Evolutionary conservation across 2,113 vertebrate species (phyloP).

Genomic region (Nyctibius bracteatus): DNA sequence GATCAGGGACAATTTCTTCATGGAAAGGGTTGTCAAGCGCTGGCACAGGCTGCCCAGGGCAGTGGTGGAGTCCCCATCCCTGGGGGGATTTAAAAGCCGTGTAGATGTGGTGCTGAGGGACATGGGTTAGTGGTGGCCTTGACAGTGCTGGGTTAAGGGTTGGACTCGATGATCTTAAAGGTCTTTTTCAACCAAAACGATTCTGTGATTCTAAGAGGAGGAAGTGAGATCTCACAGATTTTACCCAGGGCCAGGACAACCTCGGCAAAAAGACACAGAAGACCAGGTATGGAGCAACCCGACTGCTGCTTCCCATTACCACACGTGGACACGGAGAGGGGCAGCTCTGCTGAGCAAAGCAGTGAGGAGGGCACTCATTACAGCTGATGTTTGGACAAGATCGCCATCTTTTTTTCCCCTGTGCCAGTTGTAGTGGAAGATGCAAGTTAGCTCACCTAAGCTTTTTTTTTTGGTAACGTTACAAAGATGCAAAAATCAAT

Average conservation of each 20-base stretch:
- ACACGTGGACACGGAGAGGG: background rate
- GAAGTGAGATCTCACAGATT: background rate
- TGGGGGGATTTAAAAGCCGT: too few relatives aligned
- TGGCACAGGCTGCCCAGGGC: too few relatives aligned
- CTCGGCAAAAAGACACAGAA: background rate
- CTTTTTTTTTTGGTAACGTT: rapidly evolving
- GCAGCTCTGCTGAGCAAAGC: background rate
- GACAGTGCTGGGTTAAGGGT: too few relatives aligned
- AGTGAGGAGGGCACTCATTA: background rate
- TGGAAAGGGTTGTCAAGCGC: too few relatives aligned
- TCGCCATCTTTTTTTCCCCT: rapidly evolving
- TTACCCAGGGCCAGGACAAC: background rate
- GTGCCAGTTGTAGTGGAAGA: background rate
- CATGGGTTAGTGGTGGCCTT: too few relatives aligned
- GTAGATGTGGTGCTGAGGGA: too few relatives aligned
- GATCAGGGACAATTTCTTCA: too few relatives aligned
- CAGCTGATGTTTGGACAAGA: background rate
- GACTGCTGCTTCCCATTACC: background rate
- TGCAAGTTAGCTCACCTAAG: background rate
- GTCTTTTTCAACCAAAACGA: too few relatives aligned
- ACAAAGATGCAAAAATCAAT: background rate
- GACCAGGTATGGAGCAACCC: background rate
- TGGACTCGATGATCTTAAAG: too few relatives aligned
- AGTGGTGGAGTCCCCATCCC: too few relatives aligned
- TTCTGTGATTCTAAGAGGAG: too few relatives aligned